Evolutionary conservation across 1,140 invertebrate species (phyloP), one percentile per base, ranked within the genome.

Genomic region (Aphaenogaster rudis): DNA sequence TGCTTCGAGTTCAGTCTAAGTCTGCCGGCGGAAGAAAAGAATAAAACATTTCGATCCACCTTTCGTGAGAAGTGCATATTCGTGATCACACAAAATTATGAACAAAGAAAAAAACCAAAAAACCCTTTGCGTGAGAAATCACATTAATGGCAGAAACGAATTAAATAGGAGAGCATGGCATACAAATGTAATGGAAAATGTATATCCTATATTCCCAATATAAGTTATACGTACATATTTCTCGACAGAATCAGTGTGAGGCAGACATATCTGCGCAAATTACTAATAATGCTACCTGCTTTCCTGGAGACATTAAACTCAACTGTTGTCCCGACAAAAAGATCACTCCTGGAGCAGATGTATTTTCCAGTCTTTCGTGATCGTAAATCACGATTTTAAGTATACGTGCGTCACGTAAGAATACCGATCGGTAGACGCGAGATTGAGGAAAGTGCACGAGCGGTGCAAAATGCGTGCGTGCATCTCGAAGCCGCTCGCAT

Each of bases 351-450:
- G 8, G 8, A 57, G 8, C 28, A 61, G 21, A 74, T 0, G 8
- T 50, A 61, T 82, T 74, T 61, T 42, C 28, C 54, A 28, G 3
- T 15, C 36, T 45, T 61, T 63, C 69, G 54, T 48, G 42, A 74
- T 61, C 33, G 45, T 33, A 33, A 59, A 36, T n/a, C 39, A 72
- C 17, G 2, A 84, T 39, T 74, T 61, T 3, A 61, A 6, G 59
- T 57, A 42, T 74, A 39, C 78, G 78, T 82, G 89, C 79, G 63
- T 90, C 85, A 78, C 85, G 85, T 69, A 42, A 77, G 54, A 48
- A 59, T 52, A 54, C 11, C 50, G 81, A 79, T 82, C 59, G 67
- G 39, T 45, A 52, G 21, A 74, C 9, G 50, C 15, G 3, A 57
- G 50, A 33, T 88, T 50, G 15, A 72, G 21, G 21, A 69, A 77